phyloP scores from a whole-genome alignment of 2,888 invertebrate genomes.

The Morpho deidamia region DNA sequence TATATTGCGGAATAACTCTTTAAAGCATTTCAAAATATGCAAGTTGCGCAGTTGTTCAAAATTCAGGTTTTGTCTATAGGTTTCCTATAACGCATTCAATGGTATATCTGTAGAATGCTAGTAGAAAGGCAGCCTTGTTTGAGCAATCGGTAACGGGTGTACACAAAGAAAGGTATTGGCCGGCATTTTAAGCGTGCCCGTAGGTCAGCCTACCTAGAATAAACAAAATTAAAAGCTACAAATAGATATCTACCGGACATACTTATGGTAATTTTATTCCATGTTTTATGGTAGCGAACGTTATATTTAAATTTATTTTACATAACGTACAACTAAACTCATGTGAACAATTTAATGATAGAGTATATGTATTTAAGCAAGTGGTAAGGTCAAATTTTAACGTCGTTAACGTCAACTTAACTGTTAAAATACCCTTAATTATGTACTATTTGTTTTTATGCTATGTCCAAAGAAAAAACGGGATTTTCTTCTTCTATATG shows the following conservation, averaged over 20 bases:
- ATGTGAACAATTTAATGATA: too few species aligned
- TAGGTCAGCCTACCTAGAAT: neutral
- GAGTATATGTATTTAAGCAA: too few species aligned
- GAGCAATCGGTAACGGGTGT: conserved; percentile 24
- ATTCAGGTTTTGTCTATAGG: conserved; percentile 22
- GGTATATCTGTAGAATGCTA: conserved; percentile 28
- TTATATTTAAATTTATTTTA: too few species aligned
- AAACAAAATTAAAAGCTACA: conserved; percentile 7
- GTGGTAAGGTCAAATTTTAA: too few species aligned
- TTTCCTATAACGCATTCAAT: conserved; percentile 25
- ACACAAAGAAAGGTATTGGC: conserved; percentile 33
- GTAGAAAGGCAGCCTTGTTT: conserved; percentile 35
- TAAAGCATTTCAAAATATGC: conserved; percentile 17
- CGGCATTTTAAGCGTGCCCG: conserved; percentile 11
- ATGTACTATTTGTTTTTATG: too few species aligned
- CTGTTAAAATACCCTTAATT: too few species aligned
- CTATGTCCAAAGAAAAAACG: too few species aligned
- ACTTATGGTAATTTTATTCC: neutral
- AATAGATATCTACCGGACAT: neutral
- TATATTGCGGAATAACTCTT: conserved; percentile 5
- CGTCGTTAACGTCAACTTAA: too few species aligned
- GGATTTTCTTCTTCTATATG: too few species aligned
- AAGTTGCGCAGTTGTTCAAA: conserved; percentile 17
- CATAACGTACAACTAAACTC: too few species aligned
- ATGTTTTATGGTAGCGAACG: too few species aligned